phyloP scores from a whole-genome alignment of 1,140 invertebrate species.

The Lutraria rhynchaena region DNA sequence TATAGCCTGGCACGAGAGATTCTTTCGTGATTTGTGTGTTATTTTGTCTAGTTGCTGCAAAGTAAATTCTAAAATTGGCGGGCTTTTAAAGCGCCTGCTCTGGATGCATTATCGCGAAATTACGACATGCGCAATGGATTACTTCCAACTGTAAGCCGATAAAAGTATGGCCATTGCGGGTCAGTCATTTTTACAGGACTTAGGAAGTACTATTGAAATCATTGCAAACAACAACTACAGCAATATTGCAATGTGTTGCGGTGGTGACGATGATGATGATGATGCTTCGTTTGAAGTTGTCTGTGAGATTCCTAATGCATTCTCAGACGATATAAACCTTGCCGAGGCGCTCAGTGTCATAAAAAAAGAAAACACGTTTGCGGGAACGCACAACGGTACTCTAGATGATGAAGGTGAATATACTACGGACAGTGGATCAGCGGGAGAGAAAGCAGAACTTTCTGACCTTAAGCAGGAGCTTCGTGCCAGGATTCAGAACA shows the following conservation, averaged over 20 bases:
- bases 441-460: background rate
- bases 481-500: slow-evolving; percentile 7
- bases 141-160: too few species aligned
- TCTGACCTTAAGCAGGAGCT: background rate
- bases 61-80: too few species aligned
- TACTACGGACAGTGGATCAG: too few species aligned
- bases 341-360: background rate
- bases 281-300: slow-evolving; percentile 9
- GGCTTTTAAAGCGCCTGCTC: too few species aligned
- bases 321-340: background rate
- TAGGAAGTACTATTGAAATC: background rate
- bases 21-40: too few species aligned
- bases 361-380: too few species aligned
- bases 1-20: too few species aligned
- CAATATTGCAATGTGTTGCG: background rate
- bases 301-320: background rate
- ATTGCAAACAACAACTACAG: background rate
- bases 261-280: background rate
- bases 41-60: too few species aligned
- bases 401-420: too few species aligned
- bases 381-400: background rate
- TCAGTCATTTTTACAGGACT: background rate
- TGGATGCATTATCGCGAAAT: too few species aligned
- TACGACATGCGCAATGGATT: too few species aligned
- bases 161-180: background rate